Base-by-base conservation (phyloP, 2,888 invertebrate genomes). In the Drosophila paranaensis region DNA sequence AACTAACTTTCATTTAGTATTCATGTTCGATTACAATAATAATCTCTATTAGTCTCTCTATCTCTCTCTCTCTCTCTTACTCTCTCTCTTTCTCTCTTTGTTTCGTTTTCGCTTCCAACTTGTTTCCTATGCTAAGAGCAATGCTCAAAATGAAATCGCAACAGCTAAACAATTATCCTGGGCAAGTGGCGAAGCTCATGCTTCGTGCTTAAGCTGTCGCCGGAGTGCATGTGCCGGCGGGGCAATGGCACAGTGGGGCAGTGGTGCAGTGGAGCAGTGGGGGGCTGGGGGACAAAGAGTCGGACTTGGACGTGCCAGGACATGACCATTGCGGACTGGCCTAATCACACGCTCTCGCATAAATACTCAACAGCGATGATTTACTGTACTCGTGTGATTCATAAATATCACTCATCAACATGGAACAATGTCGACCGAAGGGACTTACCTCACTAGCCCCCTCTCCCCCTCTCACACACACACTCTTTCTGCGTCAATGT, bases 371-470 rank as follows among this genome's bases (percentile, higher is more conserved):
- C 57, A 55, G 57, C 63, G 57, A 74, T 86, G 82, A 89, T 80
- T 88, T 89, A 85, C 65, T 70, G 73, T 60, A 75, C 88, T 77
- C 83, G 64, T 75, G 87, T 90, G 90, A 90, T 82, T 88, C 87
- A 88, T 88, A 88, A 88, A 90, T 90, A 88, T 90, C 83, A 77
- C 72, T 75, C 71, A 77, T 81, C 83, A 77, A 45, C 79, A 79
- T 64, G 45, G 48, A 45, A 35, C 42, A 46, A 46, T 33, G 40
- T 39, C n/a, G 48, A 11, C 48, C 48, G 11, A 50, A 50, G 48
- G 48, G 48, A 50, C 30, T 33, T 33, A 1, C 33, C 48, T 48
- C 30, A 13, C 6, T n/a, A 13, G 20, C 30, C 20, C 14, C 3
- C 30, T 1, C 14, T 27, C 14, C n/a, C 48, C 2, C 10, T n/a